Conservation (phyloP, 2,797 vertebrate species). For the Lerista edwardsae region DNA sequence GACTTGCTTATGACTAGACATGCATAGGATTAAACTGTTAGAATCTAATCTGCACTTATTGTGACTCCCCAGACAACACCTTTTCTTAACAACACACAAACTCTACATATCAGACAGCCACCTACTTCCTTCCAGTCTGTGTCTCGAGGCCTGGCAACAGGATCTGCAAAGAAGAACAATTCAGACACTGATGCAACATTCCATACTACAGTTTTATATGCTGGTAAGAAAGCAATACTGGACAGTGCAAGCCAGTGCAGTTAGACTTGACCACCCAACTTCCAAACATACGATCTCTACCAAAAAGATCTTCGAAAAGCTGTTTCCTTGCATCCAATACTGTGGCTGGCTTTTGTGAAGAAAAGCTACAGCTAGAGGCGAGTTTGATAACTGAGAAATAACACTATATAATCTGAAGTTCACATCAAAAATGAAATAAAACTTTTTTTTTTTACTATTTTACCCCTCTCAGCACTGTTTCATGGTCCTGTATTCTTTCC, state of each 20-base stretch:
- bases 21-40: too few species aligned
- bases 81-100: neutral
- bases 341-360: neutral
- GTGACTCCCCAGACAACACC: neutral
- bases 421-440: too few species aligned
- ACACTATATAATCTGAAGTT: too few species aligned
- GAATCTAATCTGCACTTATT: neutral
- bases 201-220: neutral
- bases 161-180: conserved; percentile 67
- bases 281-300: neutral
- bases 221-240: neutral
- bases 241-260: neutral
- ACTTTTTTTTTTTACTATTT: too few species aligned
- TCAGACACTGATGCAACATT: neutral
- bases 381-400: too few species aligned
- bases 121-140: conserved; percentile 84
- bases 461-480: too few species aligned
- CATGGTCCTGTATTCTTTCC: too few species aligned
- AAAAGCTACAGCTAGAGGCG: neutral
- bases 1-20: too few species aligned
- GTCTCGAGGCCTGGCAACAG: conserved; percentile 71
- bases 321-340: neutral
- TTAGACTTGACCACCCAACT: neutral
- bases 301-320: neutral
- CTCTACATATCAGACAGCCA: conserved; percentile 28